Base-by-base conservation (phyloP, 2,888 invertebrate species). In the Apamea anceps region DNA sequence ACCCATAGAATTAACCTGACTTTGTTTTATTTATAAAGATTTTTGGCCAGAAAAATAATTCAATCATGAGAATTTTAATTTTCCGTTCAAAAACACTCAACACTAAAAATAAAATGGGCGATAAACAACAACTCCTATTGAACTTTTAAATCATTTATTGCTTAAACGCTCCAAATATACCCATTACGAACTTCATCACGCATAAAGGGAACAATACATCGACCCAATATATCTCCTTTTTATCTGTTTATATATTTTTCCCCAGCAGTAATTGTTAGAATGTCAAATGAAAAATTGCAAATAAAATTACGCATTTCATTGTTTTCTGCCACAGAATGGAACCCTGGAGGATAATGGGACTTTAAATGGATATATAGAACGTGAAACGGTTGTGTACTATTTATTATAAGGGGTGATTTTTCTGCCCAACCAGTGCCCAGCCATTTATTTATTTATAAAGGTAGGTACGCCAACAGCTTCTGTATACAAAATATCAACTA, bases 241-340 rank as follows among this genome's bases (percentile, higher is more conserved):
- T 89, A 89, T 90, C 85, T 88, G 85, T 89, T 87, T 88, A 87
- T 88, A 87, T 90, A 90, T 87, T 89, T 91, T 87, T 78, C 87
- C 85, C 79, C 82, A 81, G 77, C 88, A 84, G 89, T 93, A 91
- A 92, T 93, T 93, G 91, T 93, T 92, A 90, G 91, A 91, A 90
- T 91, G 91, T 90, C 91, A 92, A 92, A 94, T 93, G 93, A 93
- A 93, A 94, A 93, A 94, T 93, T 92, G 92, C 92, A 92, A 93
- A 93, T 92, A 92, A 92, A 93, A 94, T 93, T 91, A 92, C 91
- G 89, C 90, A 89, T 90, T 92, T 92, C 93, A 93, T 93, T 94
- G 94, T 93, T 93, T 77, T 93, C 91, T 88, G 87, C 88, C 88
- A 82, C 85, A 79, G 90, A 93, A 93, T 91, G 90, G 91, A 87